Base-by-base conservation (phyloP, 2,888 invertebrate species). In the Serrognathus titanus region DNA sequence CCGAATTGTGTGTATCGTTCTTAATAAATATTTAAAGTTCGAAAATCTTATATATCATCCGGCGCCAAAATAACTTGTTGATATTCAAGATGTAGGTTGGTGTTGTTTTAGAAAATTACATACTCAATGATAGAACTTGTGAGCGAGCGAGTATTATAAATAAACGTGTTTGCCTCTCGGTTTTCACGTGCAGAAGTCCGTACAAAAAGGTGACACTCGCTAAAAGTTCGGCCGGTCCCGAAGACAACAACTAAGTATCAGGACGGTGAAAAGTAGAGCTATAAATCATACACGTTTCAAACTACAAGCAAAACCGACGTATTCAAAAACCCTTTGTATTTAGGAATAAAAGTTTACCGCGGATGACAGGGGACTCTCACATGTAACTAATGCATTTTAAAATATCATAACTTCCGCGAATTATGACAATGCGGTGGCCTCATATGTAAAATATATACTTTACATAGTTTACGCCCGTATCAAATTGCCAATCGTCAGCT, bases 311-410 rank as follows among this genome's bases (percentile, higher is more conserved):
- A 62, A 58, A 52, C 64, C 67, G 67, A 70, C 69, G 65, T 67
- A 69, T 63, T 64, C 68, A 68, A 66, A 70, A 64, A 66, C 67
- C 58, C 58, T 70, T 72, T 71, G 70, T 71, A 69, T 72, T 71
- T 71, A 64, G 70, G 67, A 68, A 70, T 65, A 67, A 64, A 66
- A 66, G 61, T 67, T 67, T 70, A 69, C 63, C 63, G 61, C 66
- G 66, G 65, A 66, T 66, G 65, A 61, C 59, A 63, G 64, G 70
- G 70, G 69, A 69, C 66, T 67, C 57, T 60, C 53, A 53, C 56
- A 62, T 54, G 67, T 70, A 70, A 72, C 65, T 68, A 70, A 73
- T 74, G 71, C 58, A 63, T 71, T 72, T 70, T 69, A 71, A 71
- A 71, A 65, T 62, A 67, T 62, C 55, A 58, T 55, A 64, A 59